Evolutionary conservation across 2,888 invertebrate species (phyloP).

Genomic region (Lasioglossum marginatum): DNA sequence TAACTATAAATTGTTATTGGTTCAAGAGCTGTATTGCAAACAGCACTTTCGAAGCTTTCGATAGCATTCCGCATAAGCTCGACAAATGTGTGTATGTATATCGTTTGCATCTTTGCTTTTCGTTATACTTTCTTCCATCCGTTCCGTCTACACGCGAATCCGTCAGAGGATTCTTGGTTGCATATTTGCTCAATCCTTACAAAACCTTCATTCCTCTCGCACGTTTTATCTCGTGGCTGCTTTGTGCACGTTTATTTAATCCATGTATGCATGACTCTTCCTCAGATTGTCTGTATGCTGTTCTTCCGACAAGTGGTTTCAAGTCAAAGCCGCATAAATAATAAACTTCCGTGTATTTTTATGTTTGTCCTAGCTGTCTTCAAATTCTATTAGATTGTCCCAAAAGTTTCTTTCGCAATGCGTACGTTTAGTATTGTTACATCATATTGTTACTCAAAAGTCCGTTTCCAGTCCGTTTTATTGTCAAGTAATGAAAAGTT

Average conservation of each 20-base stretch:
- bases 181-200: constrained; percentile 49
- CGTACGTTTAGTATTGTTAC: too few relatives aligned
- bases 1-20: background rate
- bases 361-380: too few relatives aligned
- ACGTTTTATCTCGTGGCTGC: constrained; percentile 1
- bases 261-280: constrained; percentile 19
- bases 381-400: too few relatives aligned
- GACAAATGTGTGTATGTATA: constrained; percentile 9
- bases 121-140: constrained; percentile 25
- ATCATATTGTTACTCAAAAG: too few relatives aligned
- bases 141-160: constrained; percentile 29
- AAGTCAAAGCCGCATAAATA: background rate
- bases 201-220: constrained; percentile 31
- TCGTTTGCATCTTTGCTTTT: constrained; percentile 12
- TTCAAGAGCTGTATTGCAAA: background rate
- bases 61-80: background rate
- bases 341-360: background rate
- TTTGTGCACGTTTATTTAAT: constrained; percentile 12
- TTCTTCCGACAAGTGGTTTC: background rate
- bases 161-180: constrained; percentile 37
- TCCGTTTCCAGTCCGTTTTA: too few relatives aligned
- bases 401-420: too few relatives aligned
- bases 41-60: background rate
- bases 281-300: background rate
- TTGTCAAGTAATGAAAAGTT: too few relatives aligned